A percentile compares a stretch with the other conserved stretches of the same genome.
These are phyloP conservation scores for Zaprionus nigranus DNA, from an alignment of 1,140 invertebrate species.

Conservation along the genomic window DNA sequence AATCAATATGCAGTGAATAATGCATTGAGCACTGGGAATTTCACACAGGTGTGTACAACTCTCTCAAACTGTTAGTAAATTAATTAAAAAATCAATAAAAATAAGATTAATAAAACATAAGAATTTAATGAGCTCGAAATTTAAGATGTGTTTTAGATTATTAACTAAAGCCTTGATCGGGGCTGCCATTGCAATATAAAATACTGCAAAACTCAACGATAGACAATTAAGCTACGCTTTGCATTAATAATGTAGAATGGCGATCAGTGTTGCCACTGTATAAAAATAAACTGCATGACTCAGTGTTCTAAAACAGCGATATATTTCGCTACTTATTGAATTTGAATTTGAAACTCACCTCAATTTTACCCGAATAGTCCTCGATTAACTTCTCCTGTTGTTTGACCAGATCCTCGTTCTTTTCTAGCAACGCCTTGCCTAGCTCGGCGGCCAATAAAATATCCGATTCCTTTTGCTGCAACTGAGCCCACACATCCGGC, in stretches of 20 bases:
- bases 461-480: conserved; percentile 97
- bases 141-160: not conserved
- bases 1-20: conserved; percentile 69
- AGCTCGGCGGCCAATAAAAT: conserved; percentile 96
- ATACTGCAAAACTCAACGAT: not conserved
- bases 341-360: conserved; percentile 88
- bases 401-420: conserved; percentile 95
- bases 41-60: conserved; percentile 28
- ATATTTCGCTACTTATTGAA: not conserved
- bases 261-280: conserved; percentile 15
- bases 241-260: not conserved
- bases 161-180: not conserved
- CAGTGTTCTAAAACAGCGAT: not conserved
- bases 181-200: conserved; percentile 5
- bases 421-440: conserved; percentile 96
- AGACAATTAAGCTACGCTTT: not conserved
- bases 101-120: conserved; percentile 14
- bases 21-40: conserved; percentile 58
- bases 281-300: not conserved
- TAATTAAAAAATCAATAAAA: conserved; percentile 46
- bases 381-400: conserved; percentile 94
- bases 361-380: conserved; percentile 95
- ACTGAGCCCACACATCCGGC: conserved; percentile 91
- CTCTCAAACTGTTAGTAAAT: conserved; percentile 12
- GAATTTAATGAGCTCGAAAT: not conserved